A percentile compares a stretch with the other conserved stretches of the same genome.
Evolutionary conservation across 2,888 invertebrate species (phyloP).

Genomic region (Macropis europaea): DNA sequence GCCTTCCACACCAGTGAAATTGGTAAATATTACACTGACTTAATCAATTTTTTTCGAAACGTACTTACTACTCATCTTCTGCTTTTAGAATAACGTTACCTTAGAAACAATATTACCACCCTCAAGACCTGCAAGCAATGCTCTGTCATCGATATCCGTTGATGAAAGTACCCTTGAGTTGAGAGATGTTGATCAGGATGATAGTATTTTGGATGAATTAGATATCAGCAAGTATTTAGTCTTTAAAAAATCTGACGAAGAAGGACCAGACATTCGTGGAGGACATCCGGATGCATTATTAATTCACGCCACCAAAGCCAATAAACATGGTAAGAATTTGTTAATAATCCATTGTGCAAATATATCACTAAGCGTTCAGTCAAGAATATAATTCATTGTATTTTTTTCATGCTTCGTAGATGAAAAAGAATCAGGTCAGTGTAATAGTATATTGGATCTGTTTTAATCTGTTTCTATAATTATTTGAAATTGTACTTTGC

Average conservation of each 20-base stretch:
- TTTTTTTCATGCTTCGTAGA: constrained; percentile 69
- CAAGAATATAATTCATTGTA: constrained; percentile 11
- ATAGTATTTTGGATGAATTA: constrained; percentile 85
- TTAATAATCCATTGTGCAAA: not conserved
- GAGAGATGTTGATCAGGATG: constrained; percentile 72
- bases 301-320: constrained; percentile 97
- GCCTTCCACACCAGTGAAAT: constrained; percentile 66
- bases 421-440: constrained; percentile 81
- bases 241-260: constrained; percentile 89
- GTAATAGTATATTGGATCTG: constrained; percentile 44
- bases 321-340: constrained; percentile 86
- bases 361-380: not conserved
- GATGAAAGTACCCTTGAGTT: constrained; percentile 74
- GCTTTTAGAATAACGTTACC: constrained; percentile 70
- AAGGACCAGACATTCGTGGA: constrained; percentile 95
- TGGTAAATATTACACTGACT: constrained; percentile 56
- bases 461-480: no score
- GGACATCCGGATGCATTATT: constrained; percentile 96
- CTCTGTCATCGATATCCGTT: constrained; percentile 74
- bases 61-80: not conserved
- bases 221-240: constrained; percentile 91
- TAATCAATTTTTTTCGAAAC: not conserved
- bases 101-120: constrained; percentile 67
- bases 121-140: constrained; percentile 74
- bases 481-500: no score